These are phyloP conservation scores for Piliocolobus tephrosceles DNA, from an alignment of 2,113 vertebrate species.

Conservation along the genomic window DNA sequence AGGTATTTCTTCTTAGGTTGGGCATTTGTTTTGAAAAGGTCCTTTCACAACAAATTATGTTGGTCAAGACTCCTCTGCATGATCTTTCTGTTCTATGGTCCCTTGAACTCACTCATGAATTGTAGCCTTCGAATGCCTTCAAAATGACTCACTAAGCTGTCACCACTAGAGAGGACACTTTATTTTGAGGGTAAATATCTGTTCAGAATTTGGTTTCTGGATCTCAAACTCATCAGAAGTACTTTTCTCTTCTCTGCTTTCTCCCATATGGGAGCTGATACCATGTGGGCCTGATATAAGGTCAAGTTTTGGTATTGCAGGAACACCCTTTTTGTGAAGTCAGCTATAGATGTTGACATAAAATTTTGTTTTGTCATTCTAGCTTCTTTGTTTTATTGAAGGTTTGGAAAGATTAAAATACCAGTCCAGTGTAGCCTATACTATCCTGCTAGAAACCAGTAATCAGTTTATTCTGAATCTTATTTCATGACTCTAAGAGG, in stretches of 20 bases:
- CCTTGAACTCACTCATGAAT: not conserved
- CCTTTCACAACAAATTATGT: not conserved
- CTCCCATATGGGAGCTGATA: not conserved
- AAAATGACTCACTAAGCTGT: not conserved
- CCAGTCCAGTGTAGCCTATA: not conserved
- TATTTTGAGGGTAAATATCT: not conserved
- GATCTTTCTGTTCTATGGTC: not conserved
- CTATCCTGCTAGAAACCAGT: not conserved
- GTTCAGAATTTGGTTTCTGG: not conserved
- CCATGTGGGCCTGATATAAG: not conserved
- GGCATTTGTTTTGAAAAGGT: not conserved
- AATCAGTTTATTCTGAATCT: slow-evolving; percentile 17
- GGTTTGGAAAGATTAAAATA: slow-evolving; percentile 4
- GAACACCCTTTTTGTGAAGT: slow-evolving; percentile 1
- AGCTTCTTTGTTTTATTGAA: not conserved
- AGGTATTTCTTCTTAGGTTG: not conserved
- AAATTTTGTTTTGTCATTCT: slow-evolving; percentile 52
- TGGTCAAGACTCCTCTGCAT: not conserved
- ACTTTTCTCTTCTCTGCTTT: not conserved
- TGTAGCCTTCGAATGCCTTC: not conserved
- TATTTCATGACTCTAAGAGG: not conserved
- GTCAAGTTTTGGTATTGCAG: not conserved
- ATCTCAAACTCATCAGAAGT: not conserved
- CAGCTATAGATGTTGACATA: not conserved
- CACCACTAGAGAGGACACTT: not conserved